Evolutionary conservation across 92 coral and sea anemone genomes (phyloP), one percentile per base, ranked within the genome.

Genomic region (Palythoa heliodiscus): DNA sequence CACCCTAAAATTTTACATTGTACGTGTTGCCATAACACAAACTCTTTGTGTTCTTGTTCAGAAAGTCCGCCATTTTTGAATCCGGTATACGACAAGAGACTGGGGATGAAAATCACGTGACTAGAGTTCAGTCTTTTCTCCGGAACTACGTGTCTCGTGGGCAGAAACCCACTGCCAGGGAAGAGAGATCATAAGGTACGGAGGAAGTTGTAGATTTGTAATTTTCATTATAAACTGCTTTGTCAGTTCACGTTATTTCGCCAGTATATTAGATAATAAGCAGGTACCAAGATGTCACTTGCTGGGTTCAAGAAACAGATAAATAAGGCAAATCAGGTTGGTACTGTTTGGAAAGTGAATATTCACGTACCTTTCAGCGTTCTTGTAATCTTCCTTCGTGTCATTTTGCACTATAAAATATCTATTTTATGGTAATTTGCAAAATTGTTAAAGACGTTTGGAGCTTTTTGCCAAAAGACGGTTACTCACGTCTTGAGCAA

Each of bases 231-330:
- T 20, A n/a, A 5, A 14, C 35, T 29, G 11, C 47, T 66, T 35
- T 80, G 84, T 66, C 53, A 52, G 22, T 11, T 40, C 40, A 20
- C 6, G 11, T 17, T 50, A 80, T 38, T 14, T 66, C n/a, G 53
- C 39, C 69, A 14, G 60, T 39, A 47, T 52, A 67, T 50, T 14
- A 15, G 20, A 67, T 58, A 83, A 39, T 70, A 83, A 17, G 71
- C 9, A 5, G 67, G 73, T 40, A 71, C 52, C 88, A 93, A 52
- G 74, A 97, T 97, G 99, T 97, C 99, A 76, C 71, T 95, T 5
- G 99, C 99, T 43, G 99, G 99, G n/a, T 97, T 97, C 83, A 97
- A 91, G 83, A 97, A 97, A 73, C 99, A 97, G 72, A 93, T 92
- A 39, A 97, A 97, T 93, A 97, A 97, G 78, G 98, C 99, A 40